Evolutionary conservation across 2,888 invertebrate genomes (phyloP), one percentile per base, ranked within the genome.

Genomic region (Meiosimyza platycephala): DNA sequence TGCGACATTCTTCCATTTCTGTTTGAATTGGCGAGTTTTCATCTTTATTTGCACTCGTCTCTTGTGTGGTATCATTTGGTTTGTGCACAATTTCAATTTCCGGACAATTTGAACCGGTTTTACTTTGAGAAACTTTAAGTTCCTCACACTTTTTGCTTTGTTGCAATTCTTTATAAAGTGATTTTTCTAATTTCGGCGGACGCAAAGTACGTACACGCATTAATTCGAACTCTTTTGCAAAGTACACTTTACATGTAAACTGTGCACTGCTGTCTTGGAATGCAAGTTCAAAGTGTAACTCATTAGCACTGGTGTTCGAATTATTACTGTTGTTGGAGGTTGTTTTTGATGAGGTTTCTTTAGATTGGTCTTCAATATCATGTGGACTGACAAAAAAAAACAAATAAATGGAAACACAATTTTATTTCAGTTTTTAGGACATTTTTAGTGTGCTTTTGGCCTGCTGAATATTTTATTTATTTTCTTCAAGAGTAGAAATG

Each of bases 161-260:
- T 67, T 85, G 84, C 48, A 85, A 78, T 54, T 82, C 81, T 40
- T 84, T 83, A 74, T 85, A 85, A 1, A 84, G 72, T 2, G 80
- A 81, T 69, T 80, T 81, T 50, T 84, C 84, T 72, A 82, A 67
- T 77, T 84, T 85, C 0, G 84, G 81, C 0, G 83, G 80, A 60
- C 82, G 82, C 28, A 86, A 74, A 6, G 82, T 83, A 64, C 82
- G 85, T 2, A 80, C 79, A 0, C 99, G 90, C 72, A 99, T 89
- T 59, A 91, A 89, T 70, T 94, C 93, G 88, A 99, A 99, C 86
- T 97, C 94, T 71, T 94, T 93, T 50, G 98, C 97, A 89, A 94
- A 97, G 88, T 93, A 95, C 77, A 97, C 92, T 79, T 94, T 92
- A 81, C 98, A 98, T 78, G 94, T 94, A 79, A 98, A 95, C 71